phyloP scores from a whole-genome alignment of 2,797 vertebrate species.

The Notoglanidium macrostoma region DNA sequence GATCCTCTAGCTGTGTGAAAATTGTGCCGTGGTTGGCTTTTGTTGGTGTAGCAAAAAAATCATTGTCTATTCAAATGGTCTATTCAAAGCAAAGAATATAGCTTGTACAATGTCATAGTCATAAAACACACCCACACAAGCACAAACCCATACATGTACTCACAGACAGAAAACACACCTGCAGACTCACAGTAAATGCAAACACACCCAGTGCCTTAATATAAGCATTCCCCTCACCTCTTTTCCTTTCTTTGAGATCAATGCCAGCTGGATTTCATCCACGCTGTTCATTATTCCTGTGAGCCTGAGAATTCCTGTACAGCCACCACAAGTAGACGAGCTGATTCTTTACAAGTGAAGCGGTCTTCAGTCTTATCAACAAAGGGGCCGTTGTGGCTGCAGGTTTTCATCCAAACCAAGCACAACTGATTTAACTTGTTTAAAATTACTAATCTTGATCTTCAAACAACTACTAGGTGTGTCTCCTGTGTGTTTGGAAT shows the following conservation, averaged over 20 bases:
- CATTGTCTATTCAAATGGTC: not conserved
- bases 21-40: not conserved
- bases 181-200: slow-evolving; percentile 28
- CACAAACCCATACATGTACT: not conserved
- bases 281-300: slow-evolving; percentile 69
- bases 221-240: slow-evolving; percentile 10
- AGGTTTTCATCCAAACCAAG: not conserved
- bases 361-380: not conserved
- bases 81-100: slow-evolving; percentile 12
- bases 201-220: slow-evolving; percentile 32
- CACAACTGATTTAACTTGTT: slow-evolving; percentile 10
- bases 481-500: not conserved
- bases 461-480: slow-evolving; percentile 7
- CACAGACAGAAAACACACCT: slow-evolving; percentile 37
- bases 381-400: slow-evolving; percentile 2
- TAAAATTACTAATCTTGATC: not conserved
- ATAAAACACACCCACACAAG: slow-evolving; percentile 33
- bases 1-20: not conserved
- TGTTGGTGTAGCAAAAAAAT: not conserved
- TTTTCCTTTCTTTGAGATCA: slow-evolving; percentile 28
- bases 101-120: slow-evolving; percentile 1
- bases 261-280: slow-evolving; percentile 52
- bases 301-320: slow-evolving; percentile 35
- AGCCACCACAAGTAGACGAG: slow-evolving; percentile 27
- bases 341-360: slow-evolving; percentile 1